Conservation (phyloP, 2,797 vertebrate species). For the Microcaecilia unicolor region DNA sequence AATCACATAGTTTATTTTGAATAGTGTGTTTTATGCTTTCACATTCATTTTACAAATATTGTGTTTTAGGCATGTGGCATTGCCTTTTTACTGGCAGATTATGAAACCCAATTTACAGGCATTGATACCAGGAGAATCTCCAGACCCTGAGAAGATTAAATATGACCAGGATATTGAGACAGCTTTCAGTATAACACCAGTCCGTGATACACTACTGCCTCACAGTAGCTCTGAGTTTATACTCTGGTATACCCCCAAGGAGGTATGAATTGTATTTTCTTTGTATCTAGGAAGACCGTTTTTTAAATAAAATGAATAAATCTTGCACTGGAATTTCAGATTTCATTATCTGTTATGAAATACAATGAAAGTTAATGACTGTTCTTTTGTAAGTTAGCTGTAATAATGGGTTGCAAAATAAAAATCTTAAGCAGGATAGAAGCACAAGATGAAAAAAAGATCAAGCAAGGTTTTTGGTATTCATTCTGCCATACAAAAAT, state of each 20-base stretch:
- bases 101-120: slow-evolving; percentile 67
- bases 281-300: slow-evolving; percentile 16
- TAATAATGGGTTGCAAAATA: too few relatives aligned
- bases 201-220: slow-evolving; percentile 57
- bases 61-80: slow-evolving; percentile 64
- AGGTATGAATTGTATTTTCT: slow-evolving; percentile 54
- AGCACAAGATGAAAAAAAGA: too few relatives aligned
- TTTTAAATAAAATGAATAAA: slow-evolving; percentile 18
- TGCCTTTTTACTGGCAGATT: slow-evolving; percentile 83
- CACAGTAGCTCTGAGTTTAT: slow-evolving; percentile 64
- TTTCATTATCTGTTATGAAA: too few relatives aligned
- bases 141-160: slow-evolving; percentile 33
- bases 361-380: too few relatives aligned
- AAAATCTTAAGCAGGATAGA: too few relatives aligned
- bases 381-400: too few relatives aligned
- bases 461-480: too few relatives aligned
- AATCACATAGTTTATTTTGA: too few relatives aligned
- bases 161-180: slow-evolving; percentile 47
- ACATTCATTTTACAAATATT: too few relatives aligned
- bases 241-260: slow-evolving; percentile 66
- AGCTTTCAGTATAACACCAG: slow-evolving; percentile 67
- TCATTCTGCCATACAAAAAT: too few relatives aligned
- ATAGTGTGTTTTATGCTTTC: too few relatives aligned
- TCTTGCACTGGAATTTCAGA: slow-evolving; percentile 11
- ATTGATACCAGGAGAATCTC: slow-evolving; percentile 42